Evolutionary conservation across 2,113 vertebrate species (phyloP), one percentile per base, ranked within the genome.

Genomic region (Chloropsis cyanopogon): DNA sequence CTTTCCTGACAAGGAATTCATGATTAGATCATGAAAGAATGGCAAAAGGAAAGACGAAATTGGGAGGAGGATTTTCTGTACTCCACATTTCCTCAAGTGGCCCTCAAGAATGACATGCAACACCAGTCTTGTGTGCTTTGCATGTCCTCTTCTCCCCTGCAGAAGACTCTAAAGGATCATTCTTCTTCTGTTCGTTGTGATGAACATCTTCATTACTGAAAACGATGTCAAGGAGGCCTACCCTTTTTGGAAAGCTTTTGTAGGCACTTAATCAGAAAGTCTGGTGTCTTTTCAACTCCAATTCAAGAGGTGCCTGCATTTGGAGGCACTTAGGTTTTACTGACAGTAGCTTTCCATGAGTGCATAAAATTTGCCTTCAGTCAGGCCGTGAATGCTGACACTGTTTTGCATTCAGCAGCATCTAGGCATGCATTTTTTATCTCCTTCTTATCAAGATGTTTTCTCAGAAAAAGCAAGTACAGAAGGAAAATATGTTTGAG

Each of bases 291-390:
- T 82, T 82, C 13, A 46, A 50, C 8, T 10, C 8, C 12, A 65
- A 0, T 39, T 92, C 80, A 93, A 61, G 18, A 66, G 14, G 4
- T 44, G 42, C 15, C 26, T 65, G 11, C 29, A n/a, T 65, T 19
- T 82, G 44, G 49, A 84, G 50, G 10, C 18, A 63, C 10, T 41
- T 77, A 2, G 10, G 19, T 71, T 94, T 96, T 54, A 78, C 42
- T 42, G 26, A 46, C 4, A 4, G 42, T 17, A 46, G 42, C 1
- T 0, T 57, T 83, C 49, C 33, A 35, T 1, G 11, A 63, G 5
- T 20, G 21, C 17, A 15, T 65, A 26, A 61, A 41, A 83, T 41
- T 26, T 37, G 5, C 17, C 54, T 49, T 49, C 37, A 69, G 24
- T 22, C 42, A 77, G 13, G 37, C 25, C 2, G 1, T 3, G 4